Percentiles rank a stretch among this genome's conserved stretches.
Conservation (phyloP, 1,140 invertebrate genomes). For the Ectropis grisescens region DNA sequence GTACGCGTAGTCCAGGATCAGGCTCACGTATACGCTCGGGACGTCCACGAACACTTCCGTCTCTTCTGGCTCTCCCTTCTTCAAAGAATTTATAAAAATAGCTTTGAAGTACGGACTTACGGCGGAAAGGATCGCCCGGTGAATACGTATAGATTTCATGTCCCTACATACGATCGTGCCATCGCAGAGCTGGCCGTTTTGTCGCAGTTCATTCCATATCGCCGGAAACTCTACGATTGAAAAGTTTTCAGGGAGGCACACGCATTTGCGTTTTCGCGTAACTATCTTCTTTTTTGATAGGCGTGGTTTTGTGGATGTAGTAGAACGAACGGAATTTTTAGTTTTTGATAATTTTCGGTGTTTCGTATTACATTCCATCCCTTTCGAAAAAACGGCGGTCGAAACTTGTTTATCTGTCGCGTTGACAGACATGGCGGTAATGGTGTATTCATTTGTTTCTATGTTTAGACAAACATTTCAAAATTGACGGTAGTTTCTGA, state of each 20-base stretch:
- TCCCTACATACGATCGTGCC: slow-evolving; percentile 72
- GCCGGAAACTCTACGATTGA: slow-evolving; percentile 72
- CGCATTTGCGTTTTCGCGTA: slow-evolving; percentile 59
- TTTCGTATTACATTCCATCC: slow-evolving; percentile 69
- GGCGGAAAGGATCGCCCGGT: slow-evolving; percentile 76
- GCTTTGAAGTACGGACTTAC: slow-evolving; percentile 78
- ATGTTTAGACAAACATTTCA: too few relatives aligned
- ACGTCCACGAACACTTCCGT: slow-evolving; percentile 67
- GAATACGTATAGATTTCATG: slow-evolving; percentile 74
- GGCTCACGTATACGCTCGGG: slow-evolving; percentile 60
- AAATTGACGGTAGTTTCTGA: too few relatives aligned
- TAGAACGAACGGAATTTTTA: slow-evolving; percentile 63
- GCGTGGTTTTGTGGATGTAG: slow-evolving; percentile 46
- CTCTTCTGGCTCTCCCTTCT: slow-evolving; percentile 65
- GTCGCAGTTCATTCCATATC: slow-evolving; percentile 75
- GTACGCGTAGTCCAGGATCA: slow-evolving; percentile 78
- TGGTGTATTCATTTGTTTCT: slow-evolving; percentile 40
- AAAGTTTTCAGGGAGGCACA: slow-evolving; percentile 62
- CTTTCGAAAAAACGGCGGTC: slow-evolving; percentile 67
- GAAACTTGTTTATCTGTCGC: slow-evolving; percentile 58
- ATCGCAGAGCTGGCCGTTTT: slow-evolving; percentile 73
- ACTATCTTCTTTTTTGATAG: slow-evolving; percentile 55
- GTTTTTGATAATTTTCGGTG: slow-evolving; percentile 67
- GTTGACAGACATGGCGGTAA: slow-evolving; percentile 41
- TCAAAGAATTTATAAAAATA: slow-evolving; percentile 75